phyloP scores from a whole-genome alignment of 2,797 vertebrate genomes.

The Gallirallus australis region DNA sequence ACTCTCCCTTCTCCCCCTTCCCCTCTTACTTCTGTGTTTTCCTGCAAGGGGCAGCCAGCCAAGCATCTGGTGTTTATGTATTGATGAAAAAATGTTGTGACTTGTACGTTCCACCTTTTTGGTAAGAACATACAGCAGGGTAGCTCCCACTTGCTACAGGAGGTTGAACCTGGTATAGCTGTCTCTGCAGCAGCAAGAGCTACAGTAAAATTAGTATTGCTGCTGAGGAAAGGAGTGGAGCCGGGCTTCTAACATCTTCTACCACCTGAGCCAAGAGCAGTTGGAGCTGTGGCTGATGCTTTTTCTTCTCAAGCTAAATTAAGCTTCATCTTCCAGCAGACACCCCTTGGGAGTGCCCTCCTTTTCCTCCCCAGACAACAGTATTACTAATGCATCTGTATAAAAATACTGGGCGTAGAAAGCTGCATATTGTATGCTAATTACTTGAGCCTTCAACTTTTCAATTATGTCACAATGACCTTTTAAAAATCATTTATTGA shows the following conservation, averaged over 20 bases:
- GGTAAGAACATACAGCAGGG: background rate
- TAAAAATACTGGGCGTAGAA: background rate
- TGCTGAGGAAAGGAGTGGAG: background rate
- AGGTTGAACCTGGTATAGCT: background rate
- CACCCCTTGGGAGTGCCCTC: background rate
- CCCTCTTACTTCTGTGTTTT: background rate
- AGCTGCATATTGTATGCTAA: conserved; percentile 1
- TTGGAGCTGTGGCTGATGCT: background rate
- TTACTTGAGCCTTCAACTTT: conserved; percentile 12
- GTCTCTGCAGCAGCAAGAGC: background rate
- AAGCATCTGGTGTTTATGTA: background rate
- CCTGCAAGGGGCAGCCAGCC: background rate
- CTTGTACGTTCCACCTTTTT: background rate
- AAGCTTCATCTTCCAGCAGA: background rate
- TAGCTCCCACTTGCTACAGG: background rate
- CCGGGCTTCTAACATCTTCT: background rate
- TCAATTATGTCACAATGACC: conserved; percentile 16
- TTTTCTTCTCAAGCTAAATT: background rate
- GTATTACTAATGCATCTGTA: background rate
- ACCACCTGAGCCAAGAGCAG: background rate
- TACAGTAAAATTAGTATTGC: background rate
- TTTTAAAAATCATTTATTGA: conserved; percentile 35
- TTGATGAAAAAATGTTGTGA: background rate
- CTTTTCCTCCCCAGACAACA: background rate
- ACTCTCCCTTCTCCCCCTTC: background rate